Conservation (phyloP, 2,797 vertebrate species). For the Sandelia bainsii region DNA sequence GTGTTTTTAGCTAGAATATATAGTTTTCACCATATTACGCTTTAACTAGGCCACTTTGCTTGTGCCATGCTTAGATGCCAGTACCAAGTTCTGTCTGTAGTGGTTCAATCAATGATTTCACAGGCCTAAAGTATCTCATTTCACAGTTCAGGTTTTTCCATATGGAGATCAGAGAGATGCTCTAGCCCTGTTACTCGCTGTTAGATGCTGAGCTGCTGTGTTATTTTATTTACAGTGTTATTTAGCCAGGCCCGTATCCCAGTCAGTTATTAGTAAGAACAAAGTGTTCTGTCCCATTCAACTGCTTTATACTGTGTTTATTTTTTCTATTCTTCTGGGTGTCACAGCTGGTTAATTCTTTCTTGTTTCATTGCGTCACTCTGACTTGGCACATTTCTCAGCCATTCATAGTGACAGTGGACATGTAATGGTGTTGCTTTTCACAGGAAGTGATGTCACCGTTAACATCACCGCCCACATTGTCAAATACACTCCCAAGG, state of each 20-base stretch:
- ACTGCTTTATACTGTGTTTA: constrained; percentile 20
- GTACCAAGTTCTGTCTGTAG: constrained; percentile 26
- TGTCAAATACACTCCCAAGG: constrained; percentile 65
- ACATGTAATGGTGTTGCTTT: constrained; percentile 63
- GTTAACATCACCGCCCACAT: constrained; percentile 64
- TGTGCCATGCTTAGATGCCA: background rate
- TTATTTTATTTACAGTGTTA: too few relatives aligned
- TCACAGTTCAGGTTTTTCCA: constrained; percentile 63
- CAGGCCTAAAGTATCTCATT: constrained; percentile 49
- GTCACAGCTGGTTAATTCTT: constrained; percentile 33
- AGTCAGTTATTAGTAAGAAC: constrained; percentile 51
- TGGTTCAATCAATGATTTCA: constrained; percentile 50
- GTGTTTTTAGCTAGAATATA: background rate
- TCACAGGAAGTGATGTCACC: constrained; percentile 81
- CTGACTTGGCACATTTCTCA: constrained; percentile 52
- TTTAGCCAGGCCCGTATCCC: constrained; percentile 39
- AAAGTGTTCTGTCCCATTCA: constrained; percentile 47
- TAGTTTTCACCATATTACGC: constrained; percentile 22
- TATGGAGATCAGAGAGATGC: constrained; percentile 54
- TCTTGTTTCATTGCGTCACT: constrained; percentile 27
- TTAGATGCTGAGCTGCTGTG: constrained; percentile 56
- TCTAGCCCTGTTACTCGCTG: constrained; percentile 51
- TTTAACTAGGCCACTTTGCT: constrained; percentile 6
- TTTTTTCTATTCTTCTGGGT: constrained; percentile 10
- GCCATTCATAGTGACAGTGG: constrained; percentile 48